phyloP scores from a whole-genome alignment of 2,888 invertebrate species.

The Candidula unifasciata region DNA sequence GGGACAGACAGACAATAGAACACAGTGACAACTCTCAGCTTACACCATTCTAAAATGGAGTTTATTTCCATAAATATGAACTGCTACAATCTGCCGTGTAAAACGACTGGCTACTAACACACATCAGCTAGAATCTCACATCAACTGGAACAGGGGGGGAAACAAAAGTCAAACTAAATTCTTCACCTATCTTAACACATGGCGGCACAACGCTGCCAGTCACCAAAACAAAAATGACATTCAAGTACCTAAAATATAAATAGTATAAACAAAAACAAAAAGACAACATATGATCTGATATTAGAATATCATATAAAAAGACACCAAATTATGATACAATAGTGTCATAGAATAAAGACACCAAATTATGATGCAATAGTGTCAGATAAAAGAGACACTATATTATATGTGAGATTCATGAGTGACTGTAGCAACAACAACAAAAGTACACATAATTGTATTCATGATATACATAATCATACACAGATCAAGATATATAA shows the following conservation, averaged over 20 bases:
- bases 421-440: background rate
- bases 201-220: too few relatives aligned
- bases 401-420: background rate
- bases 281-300: background rate
- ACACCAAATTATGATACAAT: too few relatives aligned
- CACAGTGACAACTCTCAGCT: background rate
- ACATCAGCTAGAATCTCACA: background rate
- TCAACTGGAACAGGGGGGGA: background rate
- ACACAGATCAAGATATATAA: too few relatives aligned
- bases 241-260: background rate
- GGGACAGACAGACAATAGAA: too few relatives aligned
- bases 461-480: too few relatives aligned
- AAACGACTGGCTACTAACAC: conserved; percentile 5
- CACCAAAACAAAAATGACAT: background rate
- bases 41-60: conserved; percentile 19
- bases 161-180: too few relatives aligned
- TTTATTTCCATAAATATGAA: conserved; percentile 34
- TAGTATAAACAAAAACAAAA: background rate
- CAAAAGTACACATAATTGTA: background rate
- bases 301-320: background rate
- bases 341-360: too few relatives aligned
- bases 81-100: conserved; percentile 4
- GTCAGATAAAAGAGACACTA: background rate
- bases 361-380: too few relatives aligned
- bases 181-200: too few relatives aligned